Evolutionary conservation across 1,140 invertebrate genomes (phyloP), one percentile per base, ranked within the genome.

Genomic region (Conus betulinus): DNA sequence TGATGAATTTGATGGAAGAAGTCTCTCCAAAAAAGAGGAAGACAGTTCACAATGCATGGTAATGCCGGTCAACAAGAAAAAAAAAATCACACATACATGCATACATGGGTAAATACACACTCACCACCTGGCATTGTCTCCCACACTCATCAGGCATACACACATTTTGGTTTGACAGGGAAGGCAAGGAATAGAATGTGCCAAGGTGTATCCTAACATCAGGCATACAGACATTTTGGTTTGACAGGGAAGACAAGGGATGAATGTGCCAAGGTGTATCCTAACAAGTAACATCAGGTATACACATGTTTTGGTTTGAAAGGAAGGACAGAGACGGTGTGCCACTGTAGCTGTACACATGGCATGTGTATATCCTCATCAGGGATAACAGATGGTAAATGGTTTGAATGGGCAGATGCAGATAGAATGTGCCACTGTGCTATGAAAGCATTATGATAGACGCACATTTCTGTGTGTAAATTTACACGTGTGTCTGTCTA

Each of bases 1-100:
- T 98, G 96, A 97, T 98, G 91, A 96, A 96, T 89, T 92, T 99
- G 5, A 97, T 99, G 51, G 94, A 96, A 82, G 98, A 98, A 94
- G 87, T 84, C 15, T 60, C 87, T 84, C n/a, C n/a, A n/a, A n/a
- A n/a, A n/a, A 60, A 85, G 60, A 25, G 71, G 57, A 78, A 79
- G 74, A 87, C 23, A 23, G 25, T 25, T 78, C 63, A 2, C n/a
- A 25, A 57, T 79, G 71, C 60, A 39, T 27, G n/a, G n/a, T 25
- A 83, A 52, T 55, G 52, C 17, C 17, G 20, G 78, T 79, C 8
- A 0, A 10, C 20, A 27, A 39, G 13, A 20, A 71, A 71, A n/a
- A 20, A 71, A 20, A n/a, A 4, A 20, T 11, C 6, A 71, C 20
- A 6, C 6, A 20, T 20, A 71, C 20, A 23, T 71, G 67, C 23